Evolutionary conservation across 2,888 invertebrate species (phyloP).

Genomic region (Noctuana brunneofusca): DNA sequence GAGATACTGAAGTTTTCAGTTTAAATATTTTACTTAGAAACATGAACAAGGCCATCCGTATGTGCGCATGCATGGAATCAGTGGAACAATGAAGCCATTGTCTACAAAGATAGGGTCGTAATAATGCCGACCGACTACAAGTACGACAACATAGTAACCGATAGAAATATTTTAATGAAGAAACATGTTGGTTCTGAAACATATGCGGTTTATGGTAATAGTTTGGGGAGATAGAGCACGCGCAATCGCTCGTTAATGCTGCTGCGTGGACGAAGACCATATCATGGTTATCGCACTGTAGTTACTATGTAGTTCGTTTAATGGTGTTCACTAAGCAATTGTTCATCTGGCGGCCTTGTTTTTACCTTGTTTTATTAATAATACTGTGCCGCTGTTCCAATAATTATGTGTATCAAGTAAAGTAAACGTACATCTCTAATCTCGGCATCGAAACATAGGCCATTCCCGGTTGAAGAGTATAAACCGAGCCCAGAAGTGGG

Average conservation of each 20-base stretch:
- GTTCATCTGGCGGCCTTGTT: conserved; percentile 4
- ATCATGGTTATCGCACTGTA: conserved; percentile 8
- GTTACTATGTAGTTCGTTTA: not conserved
- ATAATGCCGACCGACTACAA: conserved; percentile 31
- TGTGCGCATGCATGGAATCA: conserved; percentile 31
- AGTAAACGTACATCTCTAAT: too few relatives aligned
- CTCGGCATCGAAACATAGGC: too few relatives aligned
- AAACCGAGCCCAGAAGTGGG: too few relatives aligned
- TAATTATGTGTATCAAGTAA: too few relatives aligned
- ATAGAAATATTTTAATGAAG: conserved; percentile 47
- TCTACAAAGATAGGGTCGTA: conserved; percentile 39
- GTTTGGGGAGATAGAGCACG: conserved; percentile 69
- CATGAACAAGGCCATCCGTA: conserved; percentile 27
- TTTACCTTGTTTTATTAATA: not conserved
- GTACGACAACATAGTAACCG: conserved; percentile 28
- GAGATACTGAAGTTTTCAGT: conserved; percentile 10
- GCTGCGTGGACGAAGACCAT: not conserved
- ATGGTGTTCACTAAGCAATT: conserved; percentile 1
- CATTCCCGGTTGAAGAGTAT: too few relatives aligned
- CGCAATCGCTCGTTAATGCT: conserved; percentile 55
- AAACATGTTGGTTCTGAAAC: conserved; percentile 54
- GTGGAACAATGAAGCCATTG: conserved; percentile 37
- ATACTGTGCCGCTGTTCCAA: not conserved
- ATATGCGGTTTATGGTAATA: conserved; percentile 64
- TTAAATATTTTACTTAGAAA: conserved; percentile 22